Conservation (phyloP, 2,797 vertebrate species). For the Oceanodroma leucorhoa region DNA sequence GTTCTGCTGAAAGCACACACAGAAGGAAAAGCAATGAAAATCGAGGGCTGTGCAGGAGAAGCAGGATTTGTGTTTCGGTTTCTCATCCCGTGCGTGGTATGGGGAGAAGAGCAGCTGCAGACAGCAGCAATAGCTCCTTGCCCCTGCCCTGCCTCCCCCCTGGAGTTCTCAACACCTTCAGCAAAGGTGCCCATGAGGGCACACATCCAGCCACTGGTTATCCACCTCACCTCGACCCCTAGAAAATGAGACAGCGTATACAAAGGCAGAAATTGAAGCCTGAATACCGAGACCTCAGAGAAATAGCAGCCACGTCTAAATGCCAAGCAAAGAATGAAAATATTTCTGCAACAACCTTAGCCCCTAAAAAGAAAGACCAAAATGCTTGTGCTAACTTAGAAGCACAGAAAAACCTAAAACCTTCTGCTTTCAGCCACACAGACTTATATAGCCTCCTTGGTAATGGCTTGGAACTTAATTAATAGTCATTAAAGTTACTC, state of each 20-base stretch:
- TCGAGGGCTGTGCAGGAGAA: background rate
- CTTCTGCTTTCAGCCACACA: background rate
- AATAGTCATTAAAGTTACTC: background rate
- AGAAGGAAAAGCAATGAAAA: background rate
- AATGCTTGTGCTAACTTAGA: background rate
- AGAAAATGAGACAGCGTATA: rapidly evolving
- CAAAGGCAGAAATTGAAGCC: background rate
- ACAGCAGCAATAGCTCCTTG: rapidly evolving
- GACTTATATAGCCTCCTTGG: background rate
- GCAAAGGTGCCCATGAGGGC: background rate
- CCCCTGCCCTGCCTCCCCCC: background rate
- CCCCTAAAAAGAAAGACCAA: background rate
- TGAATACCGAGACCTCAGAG: background rate
- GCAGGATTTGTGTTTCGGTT: background rate
- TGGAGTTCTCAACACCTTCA: background rate
- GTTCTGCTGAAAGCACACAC: background rate
- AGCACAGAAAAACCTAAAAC: background rate
- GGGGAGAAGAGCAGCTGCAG: background rate
- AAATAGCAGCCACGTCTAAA: background rate
- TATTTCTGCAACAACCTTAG: background rate
- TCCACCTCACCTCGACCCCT: background rate
- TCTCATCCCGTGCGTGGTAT: rapidly evolving
- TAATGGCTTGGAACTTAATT: background rate
- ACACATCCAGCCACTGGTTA: background rate
- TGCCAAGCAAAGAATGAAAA: background rate